These are phyloP conservation scores for Bujurquina vittata DNA, from an alignment of 2,113 vertebrate genomes.

Conservation along the genomic window DNA sequence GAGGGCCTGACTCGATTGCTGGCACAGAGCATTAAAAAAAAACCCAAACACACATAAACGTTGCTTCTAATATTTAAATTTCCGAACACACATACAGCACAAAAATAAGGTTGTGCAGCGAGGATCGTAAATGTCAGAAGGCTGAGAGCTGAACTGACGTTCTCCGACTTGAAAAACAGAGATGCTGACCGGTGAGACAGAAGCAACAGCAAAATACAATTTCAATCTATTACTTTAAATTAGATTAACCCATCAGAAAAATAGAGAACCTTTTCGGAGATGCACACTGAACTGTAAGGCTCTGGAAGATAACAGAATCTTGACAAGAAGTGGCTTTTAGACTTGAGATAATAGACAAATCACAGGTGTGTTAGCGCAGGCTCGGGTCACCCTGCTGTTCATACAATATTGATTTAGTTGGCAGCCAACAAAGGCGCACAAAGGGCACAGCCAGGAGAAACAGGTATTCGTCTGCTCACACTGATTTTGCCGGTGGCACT, in stretches of 20 bases:
- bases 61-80: conserved; percentile 43
- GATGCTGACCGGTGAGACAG: not conserved
- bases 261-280: conserved; percentile 9
- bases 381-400: conserved; percentile 41
- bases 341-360: conserved; percentile 37
- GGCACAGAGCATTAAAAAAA: not conserved
- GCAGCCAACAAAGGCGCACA: conserved; percentile 22
- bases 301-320: not conserved
- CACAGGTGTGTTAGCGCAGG: conserved; percentile 30
- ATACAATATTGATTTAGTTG: conserved; percentile 35
- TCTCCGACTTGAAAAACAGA: not conserved
- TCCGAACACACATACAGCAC: not conserved
- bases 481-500: not conserved
- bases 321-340: conserved; percentile 32
- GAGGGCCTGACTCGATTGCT: not conserved
- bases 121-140: conserved; percentile 35
- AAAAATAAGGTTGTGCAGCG: not conserved
- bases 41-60: not conserved
- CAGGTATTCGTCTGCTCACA: not conserved
- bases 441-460: conserved; percentile 28
- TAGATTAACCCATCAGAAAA: conserved; percentile 6
- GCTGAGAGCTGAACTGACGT: conserved; percentile 20
- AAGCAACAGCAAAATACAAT: conserved; percentile 13
- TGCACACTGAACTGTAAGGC: not conserved
- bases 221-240: conserved; percentile 31